A percentile compares a stretch with the other conserved stretches of the same genome.
phyloP scores from a whole-genome alignment of 1,140 invertebrate species.

The Formica selysi region DNA sequence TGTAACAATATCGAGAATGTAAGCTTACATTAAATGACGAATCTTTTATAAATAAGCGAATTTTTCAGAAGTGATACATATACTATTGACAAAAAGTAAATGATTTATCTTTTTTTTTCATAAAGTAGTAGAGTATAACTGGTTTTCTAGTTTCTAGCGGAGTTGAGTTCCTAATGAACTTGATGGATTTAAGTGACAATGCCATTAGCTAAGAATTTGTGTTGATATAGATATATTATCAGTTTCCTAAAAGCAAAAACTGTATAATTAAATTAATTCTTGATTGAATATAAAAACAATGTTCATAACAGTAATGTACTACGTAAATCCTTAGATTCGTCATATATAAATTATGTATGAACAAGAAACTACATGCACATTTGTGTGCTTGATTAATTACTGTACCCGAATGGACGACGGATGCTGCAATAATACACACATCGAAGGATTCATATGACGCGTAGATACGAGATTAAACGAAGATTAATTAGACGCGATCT shows the following conservation, averaged over 20 bases:
- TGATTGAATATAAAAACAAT: neutral
- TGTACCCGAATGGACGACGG: conserved; percentile 47
- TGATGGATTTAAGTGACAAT: conserved; percentile 8
- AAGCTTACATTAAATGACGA: conserved; percentile 18
- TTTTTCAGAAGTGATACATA: neutral
- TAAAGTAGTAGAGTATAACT: neutral
- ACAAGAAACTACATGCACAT: neutral
- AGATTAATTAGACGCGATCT: conserved; percentile 32
- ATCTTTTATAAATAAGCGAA: conserved; percentile 7
- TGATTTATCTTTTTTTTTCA: neutral
- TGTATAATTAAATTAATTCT: neutral
- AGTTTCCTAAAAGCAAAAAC: conserved; percentile 1
- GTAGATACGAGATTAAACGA: conserved; percentile 40
- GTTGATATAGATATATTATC: neutral
- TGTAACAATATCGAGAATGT: conserved; percentile 30
- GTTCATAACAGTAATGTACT: neutral
- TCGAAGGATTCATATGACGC: conserved; percentile 35
- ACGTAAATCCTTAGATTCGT: conserved; percentile 13
- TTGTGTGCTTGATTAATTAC: neutral
- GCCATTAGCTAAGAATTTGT: conserved; percentile 11
- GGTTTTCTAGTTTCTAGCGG: neutral
- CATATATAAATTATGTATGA: neutral
- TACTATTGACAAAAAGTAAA: neutral
- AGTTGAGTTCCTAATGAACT: neutral
- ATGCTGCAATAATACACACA: conserved; percentile 50